Base-by-base conservation (phyloP, 1,140 invertebrate species). In the Apocrypta bakeri region DNA sequence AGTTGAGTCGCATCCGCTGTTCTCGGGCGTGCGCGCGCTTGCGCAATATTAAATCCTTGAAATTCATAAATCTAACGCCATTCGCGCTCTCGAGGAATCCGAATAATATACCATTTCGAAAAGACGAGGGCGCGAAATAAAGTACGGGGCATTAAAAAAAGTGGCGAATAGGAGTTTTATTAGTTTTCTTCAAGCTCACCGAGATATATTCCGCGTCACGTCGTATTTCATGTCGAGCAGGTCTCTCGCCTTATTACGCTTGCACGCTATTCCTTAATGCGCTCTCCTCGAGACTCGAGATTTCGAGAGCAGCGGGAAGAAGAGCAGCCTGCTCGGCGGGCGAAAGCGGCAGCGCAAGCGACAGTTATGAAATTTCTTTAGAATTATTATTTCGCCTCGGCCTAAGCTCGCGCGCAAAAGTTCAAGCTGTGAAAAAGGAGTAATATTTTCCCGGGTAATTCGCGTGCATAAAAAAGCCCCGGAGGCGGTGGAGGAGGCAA, bases 341-440 rank as follows among this genome's bases (percentile, higher is more conserved):
- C n/a, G n/a, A n/a, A n/a, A n/a, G 64, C 37, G 17, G 27, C 25
- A 9, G 3, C n/a, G 69, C n/a, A n/a, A n/a, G n/a, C 83, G 86
- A 91, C 90, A 90, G 90, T 92, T 91, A 91, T 92, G 90, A 91
- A 91, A 91, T 90, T 91, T 89, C 89, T 89, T 89, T 87, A 89
- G 86, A 92, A 91, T 91, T 91, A 91, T 91, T 91, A 91, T 92
- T 90, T 87, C 88, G 85, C 86, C 17, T n/a, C 61, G 74, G 84
- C 84, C 88, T 88, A 88, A 88, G 86, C 87, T 84, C 84, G 63
- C 78, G 64, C 71, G 21, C n/a, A n/a, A 74, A 86, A 87, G 83
- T 87, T 85, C 69, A 71, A 21, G 25, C 29, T 31, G 48, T 12
- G 79, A 29, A 29, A 79, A 64, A 24, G 64, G 40, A 82, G 81